Percentiles rank a stretch among this genome's conserved stretches.
These are phyloP conservation scores for Podabrus alpinus DNA, from an alignment of 2,888 invertebrate genomes.

Conservation along the genomic window DNA sequence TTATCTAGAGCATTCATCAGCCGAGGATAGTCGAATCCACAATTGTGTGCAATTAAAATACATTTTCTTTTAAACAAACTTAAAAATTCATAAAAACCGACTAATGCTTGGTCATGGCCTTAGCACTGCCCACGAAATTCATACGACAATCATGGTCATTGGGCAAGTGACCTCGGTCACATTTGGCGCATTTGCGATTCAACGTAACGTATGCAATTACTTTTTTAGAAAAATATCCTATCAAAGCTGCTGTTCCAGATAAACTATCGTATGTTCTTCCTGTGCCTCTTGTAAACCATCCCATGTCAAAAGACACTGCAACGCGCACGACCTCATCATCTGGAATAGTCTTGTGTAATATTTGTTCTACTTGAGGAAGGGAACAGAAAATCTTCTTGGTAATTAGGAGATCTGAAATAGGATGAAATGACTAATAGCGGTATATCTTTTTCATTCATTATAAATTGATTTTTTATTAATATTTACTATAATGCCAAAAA, in stretches of 20 bases:
- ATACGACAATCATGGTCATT: conserved; percentile 35
- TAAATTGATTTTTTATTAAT: no score
- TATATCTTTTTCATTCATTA: no score
- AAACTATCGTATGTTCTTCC: conserved; percentile 37
- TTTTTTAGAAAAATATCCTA: conserved; percentile 34
- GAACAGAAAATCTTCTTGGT: no score
- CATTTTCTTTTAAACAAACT: conserved; percentile 20
- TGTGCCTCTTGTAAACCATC: conserved; percentile 36
- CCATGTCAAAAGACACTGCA: conserved; percentile 36
- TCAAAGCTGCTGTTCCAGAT: conserved; percentile 35
- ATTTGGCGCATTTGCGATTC: conserved; percentile 37
- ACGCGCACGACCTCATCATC: not conserved
- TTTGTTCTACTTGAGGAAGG: no score
- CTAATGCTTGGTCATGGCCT: no score
- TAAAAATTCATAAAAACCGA: conserved; percentile 3
- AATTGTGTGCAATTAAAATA: conserved; percentile 30
- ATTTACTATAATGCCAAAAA: no score
- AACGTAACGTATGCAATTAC: conserved; percentile 36
- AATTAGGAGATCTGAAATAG: no score
- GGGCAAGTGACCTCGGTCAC: conserved; percentile 25
- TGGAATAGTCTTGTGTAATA: no score
- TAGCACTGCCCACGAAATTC: conserved; percentile 38
- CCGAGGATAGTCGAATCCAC: conserved; percentile 27
- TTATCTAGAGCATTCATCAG: conserved; percentile 26
- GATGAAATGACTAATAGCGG: no score